phyloP scores from a whole-genome alignment of 2,797 vertebrate species.

The Nyctibius grandis region DNA sequence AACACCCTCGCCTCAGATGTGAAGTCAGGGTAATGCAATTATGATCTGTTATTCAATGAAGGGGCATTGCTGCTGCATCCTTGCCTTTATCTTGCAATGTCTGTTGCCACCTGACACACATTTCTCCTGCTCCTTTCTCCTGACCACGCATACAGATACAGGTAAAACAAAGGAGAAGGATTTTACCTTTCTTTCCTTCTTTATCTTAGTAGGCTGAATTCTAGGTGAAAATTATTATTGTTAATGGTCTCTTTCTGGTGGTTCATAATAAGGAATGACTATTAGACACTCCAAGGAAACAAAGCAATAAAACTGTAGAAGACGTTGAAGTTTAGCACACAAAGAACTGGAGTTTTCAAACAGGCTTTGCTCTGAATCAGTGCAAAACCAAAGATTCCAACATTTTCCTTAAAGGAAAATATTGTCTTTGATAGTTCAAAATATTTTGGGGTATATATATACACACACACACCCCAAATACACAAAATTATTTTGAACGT shows the following conservation, averaged over 20 bases:
- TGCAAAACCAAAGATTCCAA: background rate
- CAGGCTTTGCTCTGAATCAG: background rate
- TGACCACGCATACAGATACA: background rate
- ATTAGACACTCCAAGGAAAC: background rate
- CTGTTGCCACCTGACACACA: background rate
- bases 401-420: background rate
- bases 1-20: constrained; percentile 33
- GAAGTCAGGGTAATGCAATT: constrained; percentile 18
- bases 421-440: background rate
- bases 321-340: background rate
- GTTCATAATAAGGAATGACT: background rate
- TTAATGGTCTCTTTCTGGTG: background rate
- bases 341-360: background rate
- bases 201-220: background rate
- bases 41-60: background rate
- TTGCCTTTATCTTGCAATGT: background rate
- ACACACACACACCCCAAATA: background rate
- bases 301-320: background rate
- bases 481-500: background rate
- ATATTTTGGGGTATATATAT: background rate
- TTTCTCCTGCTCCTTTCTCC: background rate
- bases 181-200: background rate
- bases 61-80: background rate
- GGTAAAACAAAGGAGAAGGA: background rate
- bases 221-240: background rate